Evolutionary conservation across 2,888 invertebrate genomes (phyloP).

Genomic region (Tetragonula carbonaria): DNA sequence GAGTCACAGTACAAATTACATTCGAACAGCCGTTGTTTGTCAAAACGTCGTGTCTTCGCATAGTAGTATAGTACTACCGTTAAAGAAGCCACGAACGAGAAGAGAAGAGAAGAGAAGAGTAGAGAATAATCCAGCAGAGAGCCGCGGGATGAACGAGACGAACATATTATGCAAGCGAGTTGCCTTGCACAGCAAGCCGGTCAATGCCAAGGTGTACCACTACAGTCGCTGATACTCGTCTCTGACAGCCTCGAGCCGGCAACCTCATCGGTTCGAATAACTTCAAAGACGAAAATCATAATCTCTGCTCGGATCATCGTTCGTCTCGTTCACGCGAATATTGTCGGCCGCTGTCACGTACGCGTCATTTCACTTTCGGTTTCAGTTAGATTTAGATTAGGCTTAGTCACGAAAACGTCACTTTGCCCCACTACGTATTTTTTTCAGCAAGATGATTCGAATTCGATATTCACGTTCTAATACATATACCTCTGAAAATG

Average conservation of each 20-base stretch:
- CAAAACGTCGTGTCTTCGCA: not conserved
- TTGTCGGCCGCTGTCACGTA: not conserved
- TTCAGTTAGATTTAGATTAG: too few relatives aligned
- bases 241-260: constrained; percentile 42
- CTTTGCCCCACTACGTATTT: too few relatives aligned
- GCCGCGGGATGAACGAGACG: constrained; percentile 81
- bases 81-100: constrained; percentile 18
- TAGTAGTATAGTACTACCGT: constrained; percentile 27
- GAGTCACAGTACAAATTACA: not conserved
- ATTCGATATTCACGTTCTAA: too few relatives aligned
- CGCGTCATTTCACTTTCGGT: too few relatives aligned
- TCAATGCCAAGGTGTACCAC: constrained; percentile 83
- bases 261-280: constrained; percentile 48
- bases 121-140: constrained; percentile 62
- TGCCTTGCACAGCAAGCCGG: constrained; percentile 81
- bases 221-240: constrained; percentile 64
- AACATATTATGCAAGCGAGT: constrained; percentile 81
- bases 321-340: not conserved
- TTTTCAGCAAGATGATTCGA: too few relatives aligned
- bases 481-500: too few relatives aligned
- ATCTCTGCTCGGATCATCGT: constrained; percentile 30
- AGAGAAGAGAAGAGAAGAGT: not conserved
- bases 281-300: not conserved
- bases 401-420: too few relatives aligned
- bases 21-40: constrained; percentile 9